phyloP scores from a whole-genome alignment of 1,140 invertebrate genomes.

The Drosophila baimaii region DNA sequence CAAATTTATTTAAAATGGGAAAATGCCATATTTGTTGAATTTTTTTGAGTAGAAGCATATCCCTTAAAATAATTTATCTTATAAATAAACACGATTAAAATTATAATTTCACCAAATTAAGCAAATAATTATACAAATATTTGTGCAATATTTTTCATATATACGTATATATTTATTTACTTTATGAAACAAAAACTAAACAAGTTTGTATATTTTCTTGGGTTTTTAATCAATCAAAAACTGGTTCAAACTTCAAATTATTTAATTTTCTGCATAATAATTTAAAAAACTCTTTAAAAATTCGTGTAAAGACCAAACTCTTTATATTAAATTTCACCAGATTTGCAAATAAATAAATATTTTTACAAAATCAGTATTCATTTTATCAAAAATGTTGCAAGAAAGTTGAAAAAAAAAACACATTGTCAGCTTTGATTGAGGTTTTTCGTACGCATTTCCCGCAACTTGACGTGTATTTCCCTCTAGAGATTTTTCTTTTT shows the following conservation, averaged over 20 bases:
- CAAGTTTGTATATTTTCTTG: not conserved
- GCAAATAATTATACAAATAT: too few relatives aligned
- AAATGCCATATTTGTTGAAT: not conserved
- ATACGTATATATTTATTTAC: not conserved
- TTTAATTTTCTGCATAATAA: not conserved
- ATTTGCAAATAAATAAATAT: not conserved
- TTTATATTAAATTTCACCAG: not conserved
- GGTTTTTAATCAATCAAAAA: too few relatives aligned
- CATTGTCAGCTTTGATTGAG: slow-evolving; percentile 18
- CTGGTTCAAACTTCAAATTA: too few relatives aligned
- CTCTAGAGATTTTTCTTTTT: slow-evolving; percentile 20
- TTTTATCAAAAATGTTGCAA: not conserved
- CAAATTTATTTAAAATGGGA: not conserved
- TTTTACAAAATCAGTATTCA: not conserved
- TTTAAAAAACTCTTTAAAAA: too few relatives aligned
- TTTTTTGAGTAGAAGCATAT: too few relatives aligned
- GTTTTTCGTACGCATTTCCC: slow-evolving; percentile 18
- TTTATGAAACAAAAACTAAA: not conserved
- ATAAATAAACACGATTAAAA: too few relatives aligned
- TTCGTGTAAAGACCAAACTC: too few relatives aligned
- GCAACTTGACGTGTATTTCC: slow-evolving; percentile 18
- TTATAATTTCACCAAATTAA: not conserved
- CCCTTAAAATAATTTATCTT: not conserved
- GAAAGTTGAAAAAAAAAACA: not conserved
- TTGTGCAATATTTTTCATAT: not conserved